phyloP scores from a whole-genome alignment of 2,797 vertebrate genomes.

The Diplodus puntazzo region DNA sequence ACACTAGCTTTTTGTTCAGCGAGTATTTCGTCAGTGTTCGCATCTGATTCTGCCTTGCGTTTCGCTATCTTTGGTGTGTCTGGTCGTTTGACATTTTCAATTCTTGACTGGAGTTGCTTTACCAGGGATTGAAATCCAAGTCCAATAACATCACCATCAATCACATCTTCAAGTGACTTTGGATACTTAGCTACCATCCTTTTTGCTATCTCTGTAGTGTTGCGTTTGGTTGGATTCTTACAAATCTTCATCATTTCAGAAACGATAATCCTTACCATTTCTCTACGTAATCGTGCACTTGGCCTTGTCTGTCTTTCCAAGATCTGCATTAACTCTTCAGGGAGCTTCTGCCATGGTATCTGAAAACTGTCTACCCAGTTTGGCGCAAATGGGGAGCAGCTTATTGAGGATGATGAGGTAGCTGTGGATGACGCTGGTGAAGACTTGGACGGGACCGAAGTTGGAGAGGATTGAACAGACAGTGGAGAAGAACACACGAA shows the following conservation, averaged over 20 bases:
- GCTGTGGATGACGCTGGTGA: constrained; percentile 7
- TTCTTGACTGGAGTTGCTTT: constrained; percentile 46
- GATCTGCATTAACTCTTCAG: constrained; percentile 46
- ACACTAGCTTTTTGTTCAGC: constrained; percentile 32
- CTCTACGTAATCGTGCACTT: constrained; percentile 23
- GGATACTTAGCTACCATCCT: constrained; percentile 46
- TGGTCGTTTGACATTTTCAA: constrained; percentile 52
- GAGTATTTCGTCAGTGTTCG: constrained; percentile 20
- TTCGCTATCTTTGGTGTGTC: constrained; percentile 41
- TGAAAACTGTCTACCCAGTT: constrained; percentile 30
- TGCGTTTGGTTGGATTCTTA: constrained; percentile 44
- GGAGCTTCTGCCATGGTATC: constrained; percentile 59
- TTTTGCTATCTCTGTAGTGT: constrained; percentile 54
- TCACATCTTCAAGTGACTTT: constrained; percentile 26
- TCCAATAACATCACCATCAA: constrained; percentile 39
- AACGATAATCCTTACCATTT: constrained; percentile 56
- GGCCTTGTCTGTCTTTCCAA: constrained; percentile 56
- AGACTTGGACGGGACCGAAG: too few relatives aligned
- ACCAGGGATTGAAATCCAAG: constrained; percentile 36
- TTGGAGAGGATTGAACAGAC: neutral
- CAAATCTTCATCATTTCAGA: constrained; percentile 48
- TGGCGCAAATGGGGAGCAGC: neutral
- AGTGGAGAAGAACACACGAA: neutral
- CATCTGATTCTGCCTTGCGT: constrained; percentile 10
- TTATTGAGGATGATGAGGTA: constrained; percentile 9